Percentiles rank a stretch among this genome's conserved stretches.
Conservation (phyloP, 2,888 invertebrate species). For the Capitulum mitella region DNA sequence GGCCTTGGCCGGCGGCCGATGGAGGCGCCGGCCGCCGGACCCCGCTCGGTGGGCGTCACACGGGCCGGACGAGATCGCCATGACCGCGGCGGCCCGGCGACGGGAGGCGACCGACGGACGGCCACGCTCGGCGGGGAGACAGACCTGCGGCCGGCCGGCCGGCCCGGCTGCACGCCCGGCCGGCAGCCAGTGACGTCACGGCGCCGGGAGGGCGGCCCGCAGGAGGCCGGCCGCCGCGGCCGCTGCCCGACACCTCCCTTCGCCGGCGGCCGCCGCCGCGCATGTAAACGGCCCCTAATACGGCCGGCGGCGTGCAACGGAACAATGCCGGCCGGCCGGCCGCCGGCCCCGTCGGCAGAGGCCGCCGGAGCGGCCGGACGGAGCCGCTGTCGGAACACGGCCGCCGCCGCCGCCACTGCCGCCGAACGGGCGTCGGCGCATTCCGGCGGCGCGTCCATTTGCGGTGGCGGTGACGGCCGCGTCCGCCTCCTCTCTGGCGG, state of each 20-base stretch:
- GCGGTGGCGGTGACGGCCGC: not conserved
- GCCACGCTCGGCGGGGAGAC: too few species aligned
- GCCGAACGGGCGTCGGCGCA: not conserved
- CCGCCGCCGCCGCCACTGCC: not conserved
- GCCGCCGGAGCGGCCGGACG: too few species aligned
- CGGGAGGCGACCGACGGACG: too few species aligned
- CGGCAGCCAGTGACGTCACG: not conserved
- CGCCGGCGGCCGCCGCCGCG: not conserved
- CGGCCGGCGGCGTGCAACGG: not conserved
- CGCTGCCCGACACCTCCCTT: too few species aligned
- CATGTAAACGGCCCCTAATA: not conserved
- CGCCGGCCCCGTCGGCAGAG: not conserved
- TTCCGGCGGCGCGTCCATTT: not conserved
- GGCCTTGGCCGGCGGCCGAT: not conserved
- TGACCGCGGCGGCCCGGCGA: slow-evolving; percentile 38
- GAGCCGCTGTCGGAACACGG: too few species aligned
- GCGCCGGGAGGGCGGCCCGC: not conserved
- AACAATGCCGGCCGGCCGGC: not conserved
- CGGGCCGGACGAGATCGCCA: too few species aligned
- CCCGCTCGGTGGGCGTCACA: too few species aligned
- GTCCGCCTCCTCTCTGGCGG: not conserved
- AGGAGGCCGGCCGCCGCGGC: too few species aligned
- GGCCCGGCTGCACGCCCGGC: not conserved
- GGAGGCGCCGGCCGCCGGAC: too few species aligned
- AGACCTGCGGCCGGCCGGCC: not conserved